Conservation (phyloP, 1,140 invertebrate genomes). For the Monochamus saltuarius region DNA sequence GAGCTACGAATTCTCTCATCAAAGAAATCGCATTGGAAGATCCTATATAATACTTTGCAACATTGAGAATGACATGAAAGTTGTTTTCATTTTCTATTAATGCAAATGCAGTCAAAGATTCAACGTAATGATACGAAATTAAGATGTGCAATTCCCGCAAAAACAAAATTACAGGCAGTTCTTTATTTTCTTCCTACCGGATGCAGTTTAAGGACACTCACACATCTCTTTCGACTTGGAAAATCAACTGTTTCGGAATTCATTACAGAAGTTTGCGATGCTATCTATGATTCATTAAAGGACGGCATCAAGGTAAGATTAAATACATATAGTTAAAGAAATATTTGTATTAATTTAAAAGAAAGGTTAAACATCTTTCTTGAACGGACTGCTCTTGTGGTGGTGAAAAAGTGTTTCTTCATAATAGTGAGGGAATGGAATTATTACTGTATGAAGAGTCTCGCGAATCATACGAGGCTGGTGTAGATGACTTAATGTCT, state of each 20-base stretch:
- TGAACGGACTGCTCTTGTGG: not conserved
- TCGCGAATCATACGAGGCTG: conserved; percentile 1
- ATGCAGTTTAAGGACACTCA: conserved; percentile 31
- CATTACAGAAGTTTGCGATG: conserved; percentile 6
- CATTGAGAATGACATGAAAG: conserved; percentile 22
- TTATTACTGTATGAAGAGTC: conserved; percentile 1
- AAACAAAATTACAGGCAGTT: conserved; percentile 35
- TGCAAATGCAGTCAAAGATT: conserved; percentile 12
- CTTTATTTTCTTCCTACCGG: conserved; percentile 36
- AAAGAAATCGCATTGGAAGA: conserved; percentile 26
- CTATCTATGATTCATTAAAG: conserved; percentile 11
- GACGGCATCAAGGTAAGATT: conserved; percentile 5
- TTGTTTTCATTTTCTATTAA: conserved; percentile 9
- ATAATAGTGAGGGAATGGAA: conserved; percentile 20
- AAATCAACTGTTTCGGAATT: conserved; percentile 12
- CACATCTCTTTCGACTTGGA: conserved; percentile 19
- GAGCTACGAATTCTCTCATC: conserved; percentile 28
- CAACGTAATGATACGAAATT: conserved; percentile 12
- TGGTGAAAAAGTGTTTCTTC: not conserved
- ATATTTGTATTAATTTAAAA: not conserved
- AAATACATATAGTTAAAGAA: conserved; percentile 1
- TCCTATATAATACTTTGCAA: conserved; percentile 19
- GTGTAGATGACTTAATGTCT: conserved; percentile 4
- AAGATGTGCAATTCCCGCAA: conserved; percentile 34
- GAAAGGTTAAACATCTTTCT: not conserved